Evolutionary conservation across 2,888 invertebrate species (phyloP).

Genomic region (Chrysina gloriosa): DNA sequence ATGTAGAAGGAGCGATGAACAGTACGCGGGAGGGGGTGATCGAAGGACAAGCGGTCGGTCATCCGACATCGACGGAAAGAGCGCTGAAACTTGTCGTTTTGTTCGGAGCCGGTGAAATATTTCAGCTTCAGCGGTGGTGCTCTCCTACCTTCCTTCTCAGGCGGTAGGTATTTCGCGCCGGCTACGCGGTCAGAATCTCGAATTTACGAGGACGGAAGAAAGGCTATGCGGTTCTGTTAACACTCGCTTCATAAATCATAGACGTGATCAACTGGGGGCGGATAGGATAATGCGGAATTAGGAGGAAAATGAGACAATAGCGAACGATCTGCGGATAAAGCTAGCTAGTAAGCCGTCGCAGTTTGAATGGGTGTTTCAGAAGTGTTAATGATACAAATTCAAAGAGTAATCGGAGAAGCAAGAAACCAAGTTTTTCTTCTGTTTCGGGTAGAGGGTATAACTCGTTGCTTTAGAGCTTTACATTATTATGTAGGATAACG

Average conservation of each 20-base stretch:
- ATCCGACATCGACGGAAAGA: conserved; percentile 7
- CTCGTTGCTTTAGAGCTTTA: no score
- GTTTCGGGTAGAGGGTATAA: no score
- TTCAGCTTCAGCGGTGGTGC: no score
- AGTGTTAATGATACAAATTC: no score
- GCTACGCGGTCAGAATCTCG: background rate
- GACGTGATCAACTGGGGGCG: conserved; percentile 3
- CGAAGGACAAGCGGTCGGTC: background rate
- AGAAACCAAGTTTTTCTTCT: no score
- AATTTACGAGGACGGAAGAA: conserved; percentile 1
- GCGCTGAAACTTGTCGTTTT: conserved; percentile 38
- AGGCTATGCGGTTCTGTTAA: conserved; percentile 11
- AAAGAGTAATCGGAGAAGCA: no score
- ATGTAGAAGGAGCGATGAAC: background rate
- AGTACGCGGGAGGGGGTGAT: background rate
- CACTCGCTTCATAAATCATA: conserved; percentile 8
- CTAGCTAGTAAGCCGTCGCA: no score
- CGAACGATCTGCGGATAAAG: no score
- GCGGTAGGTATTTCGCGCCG: background rate
- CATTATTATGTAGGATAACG: no score
- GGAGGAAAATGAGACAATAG: background rate
- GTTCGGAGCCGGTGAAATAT: background rate
- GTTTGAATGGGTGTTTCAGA: no score
- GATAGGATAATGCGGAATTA: background rate
- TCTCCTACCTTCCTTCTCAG: background rate